Evolutionary conservation across 2,797 vertebrate species (phyloP).

Genomic region (Hemibagrus guttatus): DNA sequence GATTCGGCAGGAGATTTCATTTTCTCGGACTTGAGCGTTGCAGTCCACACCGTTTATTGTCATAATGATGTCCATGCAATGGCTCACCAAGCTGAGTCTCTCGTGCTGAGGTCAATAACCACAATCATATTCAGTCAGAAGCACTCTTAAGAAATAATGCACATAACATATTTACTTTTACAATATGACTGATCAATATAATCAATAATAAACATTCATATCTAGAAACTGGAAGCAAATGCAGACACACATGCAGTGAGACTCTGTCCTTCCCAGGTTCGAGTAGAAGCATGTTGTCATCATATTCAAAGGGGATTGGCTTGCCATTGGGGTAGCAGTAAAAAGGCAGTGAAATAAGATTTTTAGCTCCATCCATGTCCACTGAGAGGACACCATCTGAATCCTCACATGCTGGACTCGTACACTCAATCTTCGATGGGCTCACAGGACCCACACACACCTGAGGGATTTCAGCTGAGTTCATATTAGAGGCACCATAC

Average conservation of each 20-base stretch:
- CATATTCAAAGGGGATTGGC: slow-evolving; percentile 73
- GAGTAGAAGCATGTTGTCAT: slow-evolving; percentile 71
- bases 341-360: slow-evolving; percentile 74
- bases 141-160: background rate
- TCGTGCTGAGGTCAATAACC: slow-evolving; percentile 74
- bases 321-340: slow-evolving; percentile 79
- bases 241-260: slow-evolving; percentile 79
- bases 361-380: slow-evolving; percentile 78
- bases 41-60: slow-evolving; percentile 82
- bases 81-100: slow-evolving; percentile 79
- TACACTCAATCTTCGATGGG: slow-evolving; percentile 75
- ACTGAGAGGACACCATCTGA: slow-evolving; percentile 78
- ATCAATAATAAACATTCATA: background rate
- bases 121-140: background rate
- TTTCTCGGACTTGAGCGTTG: slow-evolving; percentile 82
- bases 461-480: slow-evolving; percentile 57
- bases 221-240: background rate
- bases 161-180: background rate
- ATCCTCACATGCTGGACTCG: slow-evolving; percentile 74
- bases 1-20: slow-evolving; percentile 87
- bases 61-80: slow-evolving; percentile 88
- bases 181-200: background rate
- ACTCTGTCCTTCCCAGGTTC: slow-evolving; percentile 80
- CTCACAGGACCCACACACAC: slow-evolving; percentile 74
- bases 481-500: background rate